These are phyloP conservation scores for Portunus trituberculatus DNA, from an alignment of 1,140 invertebrate genomes.

Conservation along the genomic window DNA sequence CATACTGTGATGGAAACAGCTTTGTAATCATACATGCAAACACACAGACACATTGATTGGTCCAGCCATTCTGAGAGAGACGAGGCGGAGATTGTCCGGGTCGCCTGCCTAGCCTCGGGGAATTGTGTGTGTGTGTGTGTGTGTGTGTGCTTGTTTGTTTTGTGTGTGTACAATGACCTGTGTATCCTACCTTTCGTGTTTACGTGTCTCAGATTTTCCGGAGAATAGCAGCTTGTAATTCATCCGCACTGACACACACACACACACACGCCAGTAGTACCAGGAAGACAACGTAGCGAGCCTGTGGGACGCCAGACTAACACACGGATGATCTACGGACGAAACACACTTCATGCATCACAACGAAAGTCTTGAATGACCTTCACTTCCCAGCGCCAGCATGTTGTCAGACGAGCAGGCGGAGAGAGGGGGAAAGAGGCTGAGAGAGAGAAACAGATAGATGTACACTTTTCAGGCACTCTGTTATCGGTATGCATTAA, in stretches of 20 bases:
- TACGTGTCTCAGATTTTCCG: neutral
- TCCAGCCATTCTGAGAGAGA: neutral
- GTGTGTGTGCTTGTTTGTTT: slow-evolving; percentile 13
- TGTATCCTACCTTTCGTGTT: neutral
- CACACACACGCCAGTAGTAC: neutral
- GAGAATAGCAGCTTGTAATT: neutral
- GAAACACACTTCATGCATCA: neutral
- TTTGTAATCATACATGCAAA: neutral
- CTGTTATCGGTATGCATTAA: neutral
- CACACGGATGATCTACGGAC: too few species aligned
- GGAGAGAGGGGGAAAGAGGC: neutral
- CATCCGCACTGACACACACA: neutral
- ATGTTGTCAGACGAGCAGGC: neutral
- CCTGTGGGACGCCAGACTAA: too few species aligned
- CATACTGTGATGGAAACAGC: neutral
- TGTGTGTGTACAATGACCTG: neutral
- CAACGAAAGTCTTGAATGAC: too few species aligned
- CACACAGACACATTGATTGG: neutral
- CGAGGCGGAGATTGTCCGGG: neutral
- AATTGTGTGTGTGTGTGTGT: slow-evolving; percentile 31
- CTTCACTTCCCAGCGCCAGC: too few species aligned
- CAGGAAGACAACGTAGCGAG: too few species aligned
- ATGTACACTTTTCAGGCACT: neutral
- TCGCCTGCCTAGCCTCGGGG: neutral
- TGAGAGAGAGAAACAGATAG: neutral